Percentiles rank a stretch among this genome's conserved stretches.
These are phyloP conservation scores for Pterobdella sp. DNA, from an alignment of 2,888 invertebrate genomes.

Conservation along the genomic window DNA sequence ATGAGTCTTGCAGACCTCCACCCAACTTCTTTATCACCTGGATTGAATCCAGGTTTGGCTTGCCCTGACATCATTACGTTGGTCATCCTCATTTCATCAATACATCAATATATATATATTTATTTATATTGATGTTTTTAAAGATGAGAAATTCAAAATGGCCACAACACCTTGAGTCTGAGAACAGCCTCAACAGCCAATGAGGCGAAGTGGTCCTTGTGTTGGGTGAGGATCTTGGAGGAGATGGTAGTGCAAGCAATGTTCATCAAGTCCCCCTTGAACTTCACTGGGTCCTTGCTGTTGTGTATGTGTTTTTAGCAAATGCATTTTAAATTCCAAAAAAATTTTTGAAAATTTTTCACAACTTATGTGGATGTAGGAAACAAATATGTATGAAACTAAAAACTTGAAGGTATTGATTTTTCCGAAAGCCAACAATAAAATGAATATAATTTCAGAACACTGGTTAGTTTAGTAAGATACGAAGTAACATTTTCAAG, in stretches of 20 bases:
- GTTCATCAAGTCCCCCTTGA: slow-evolving; percentile 81
- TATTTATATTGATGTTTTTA: no score
- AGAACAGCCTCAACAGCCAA: slow-evolving; percentile 90
- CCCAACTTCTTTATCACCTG: slow-evolving; percentile 96
- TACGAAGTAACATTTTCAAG: no score
- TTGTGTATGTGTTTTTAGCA: slow-evolving; percentile 25
- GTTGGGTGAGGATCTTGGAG: slow-evolving; percentile 92
- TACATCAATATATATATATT: slow-evolving; percentile 6
- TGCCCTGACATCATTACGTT: slow-evolving; percentile 32
- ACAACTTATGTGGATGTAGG: no score
- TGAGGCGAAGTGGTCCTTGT: slow-evolving; percentile 90
- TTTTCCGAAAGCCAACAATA: no score
- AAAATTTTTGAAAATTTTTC: no score
- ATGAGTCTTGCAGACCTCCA: slow-evolving; percentile 84
- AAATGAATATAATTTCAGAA: no score
- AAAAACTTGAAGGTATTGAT: no score
- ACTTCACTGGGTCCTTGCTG: slow-evolving; percentile 65
- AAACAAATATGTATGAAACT: no score
- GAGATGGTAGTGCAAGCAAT: slow-evolving; percentile 94
- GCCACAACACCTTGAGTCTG: slow-evolving; percentile 63
- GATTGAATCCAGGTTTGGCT: slow-evolving; percentile 72
- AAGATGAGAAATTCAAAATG: not conserved
- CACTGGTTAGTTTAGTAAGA: no score
- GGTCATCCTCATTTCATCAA: not conserved
- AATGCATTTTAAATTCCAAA: no score